These are phyloP conservation scores for Ashinkailepas kermadecensis DNA, from an alignment of 2,888 invertebrate genomes.

Conservation along the genomic window DNA sequence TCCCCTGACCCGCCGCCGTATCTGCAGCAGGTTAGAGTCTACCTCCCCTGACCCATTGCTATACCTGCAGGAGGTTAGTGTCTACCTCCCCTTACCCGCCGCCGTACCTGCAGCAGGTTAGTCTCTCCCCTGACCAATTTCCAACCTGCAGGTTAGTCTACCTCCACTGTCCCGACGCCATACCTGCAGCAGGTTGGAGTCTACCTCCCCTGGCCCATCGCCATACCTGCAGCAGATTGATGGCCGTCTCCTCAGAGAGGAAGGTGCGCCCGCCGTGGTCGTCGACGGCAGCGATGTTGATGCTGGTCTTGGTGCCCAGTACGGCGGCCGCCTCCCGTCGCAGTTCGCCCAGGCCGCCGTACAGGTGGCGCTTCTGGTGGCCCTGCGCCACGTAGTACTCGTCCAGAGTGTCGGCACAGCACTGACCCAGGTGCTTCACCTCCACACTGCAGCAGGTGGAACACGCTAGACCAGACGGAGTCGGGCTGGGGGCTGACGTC, in stretches of 20 bases:
- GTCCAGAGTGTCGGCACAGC: slow-evolving; percentile 64
- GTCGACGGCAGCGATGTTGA: slow-evolving; percentile 88
- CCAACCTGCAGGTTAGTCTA: too few species aligned
- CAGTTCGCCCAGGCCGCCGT: slow-evolving; percentile 84
- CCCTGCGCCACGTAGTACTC: slow-evolving; percentile 86
- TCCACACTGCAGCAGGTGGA: slow-evolving; percentile 67
- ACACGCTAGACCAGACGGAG: slow-evolving; percentile 50
- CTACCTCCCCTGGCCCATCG: too few species aligned
- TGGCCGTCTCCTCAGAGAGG: slow-evolving; percentile 87
- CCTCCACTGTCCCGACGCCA: too few species aligned
- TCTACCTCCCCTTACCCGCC: too few species aligned
- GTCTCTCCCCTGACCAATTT: too few species aligned
- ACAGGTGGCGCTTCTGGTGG: slow-evolving; percentile 89
- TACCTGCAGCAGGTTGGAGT: too few species aligned
- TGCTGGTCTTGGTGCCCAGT: slow-evolving; percentile 81
- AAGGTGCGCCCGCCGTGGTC: slow-evolving; percentile 96
- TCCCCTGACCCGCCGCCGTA: too few species aligned
- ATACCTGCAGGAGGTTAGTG: too few species aligned
- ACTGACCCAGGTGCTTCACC: slow-evolving; percentile 65
- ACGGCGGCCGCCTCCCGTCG: slow-evolving; percentile 88
- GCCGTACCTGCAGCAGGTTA: slow-evolving; percentile 61
- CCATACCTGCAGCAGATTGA: slow-evolving; percentile 63
- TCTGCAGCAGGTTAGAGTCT: too few species aligned
- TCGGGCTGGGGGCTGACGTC: too few species aligned
- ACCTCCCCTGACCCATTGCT: too few species aligned